Evolutionary conservation across 1,140 invertebrate genomes (phyloP), one percentile per base, ranked within the genome.

Genomic region (Augochlora pura): DNA sequence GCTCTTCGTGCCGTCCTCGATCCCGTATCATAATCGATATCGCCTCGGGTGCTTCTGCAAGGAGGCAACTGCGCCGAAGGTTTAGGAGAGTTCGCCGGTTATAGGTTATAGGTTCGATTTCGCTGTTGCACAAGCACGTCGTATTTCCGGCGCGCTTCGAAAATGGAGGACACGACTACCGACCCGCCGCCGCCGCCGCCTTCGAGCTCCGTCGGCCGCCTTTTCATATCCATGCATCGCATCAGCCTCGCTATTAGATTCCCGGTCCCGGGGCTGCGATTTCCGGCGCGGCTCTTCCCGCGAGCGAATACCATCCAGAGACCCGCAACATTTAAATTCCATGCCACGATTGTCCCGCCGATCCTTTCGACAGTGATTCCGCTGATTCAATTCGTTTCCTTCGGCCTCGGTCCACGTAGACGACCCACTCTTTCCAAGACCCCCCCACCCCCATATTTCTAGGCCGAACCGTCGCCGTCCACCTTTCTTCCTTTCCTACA

Each of bases 311-410:
- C 63, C 38, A 21, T 1, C 9, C 32, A 32, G 18, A n/a, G 77
- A 74, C 68, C 70, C 16, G 49, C 59, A 59, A 71, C 80, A 87
- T 88, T 88, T 88, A 85, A 88, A 88, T 88, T 87, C 87, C 52
- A 65, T 16, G 27, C 85, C 81, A 72, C 80, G 86, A 87, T 86
- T 85, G 80, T 65, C 49, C 49, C 65, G 46, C 21, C 79, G 49
- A 49, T 73, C 57, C 73, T 63, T 73, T 82, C 80, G 71, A 73
- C 77, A 75, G 42, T 86, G 76, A 82, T 88, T 86, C 84, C 78
- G 74, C 86, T 88, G 84, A 88, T 87, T 84, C 86, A 72, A 87
- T 88, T n/a, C 87, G 86, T 87, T 78, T 84, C 74, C 75, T 46
- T 46, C 42, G 10, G 12, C 42, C 42, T 12, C 42, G 32, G 32